Percentiles rank a stretch among this genome's conserved stretches.
Conservation (phyloP, 2,113 vertebrate species). For the Halcyon senegalensis region DNA sequence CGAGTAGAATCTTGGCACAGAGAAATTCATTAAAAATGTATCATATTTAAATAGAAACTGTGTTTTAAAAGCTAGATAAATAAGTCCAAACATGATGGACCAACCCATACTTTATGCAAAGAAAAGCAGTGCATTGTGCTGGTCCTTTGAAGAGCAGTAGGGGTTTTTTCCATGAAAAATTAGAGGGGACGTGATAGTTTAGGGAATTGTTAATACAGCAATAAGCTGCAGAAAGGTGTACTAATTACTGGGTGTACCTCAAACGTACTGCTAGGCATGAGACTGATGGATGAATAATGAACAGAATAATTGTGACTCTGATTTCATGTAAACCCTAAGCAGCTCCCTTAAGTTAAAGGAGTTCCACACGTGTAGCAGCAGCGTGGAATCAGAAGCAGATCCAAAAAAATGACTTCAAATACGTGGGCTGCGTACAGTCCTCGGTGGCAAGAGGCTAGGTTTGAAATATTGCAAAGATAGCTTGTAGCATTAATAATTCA, state of each 20-base stretch:
- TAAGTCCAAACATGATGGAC: background rate
- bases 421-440: background rate
- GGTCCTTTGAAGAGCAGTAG: background rate
- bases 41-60: conserved; percentile 20
- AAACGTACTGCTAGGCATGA: background rate
- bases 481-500: conserved; percentile 16
- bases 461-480: background rate
- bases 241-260: conserved; percentile 8
- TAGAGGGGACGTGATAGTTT: background rate
- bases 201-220: conserved; percentile 48
- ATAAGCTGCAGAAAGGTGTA: conserved; percentile 44
- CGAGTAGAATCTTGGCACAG: background rate
- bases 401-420: background rate
- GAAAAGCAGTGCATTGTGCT: background rate
- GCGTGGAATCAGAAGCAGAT: background rate
- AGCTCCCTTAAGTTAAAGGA: conserved; percentile 7
- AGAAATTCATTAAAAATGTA: background rate
- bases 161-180: conserved; percentile 1
- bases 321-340: conserved; percentile 36
- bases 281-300: conserved; percentile 32
- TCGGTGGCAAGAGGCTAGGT: background rate
- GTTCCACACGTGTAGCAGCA: background rate
- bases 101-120: background rate
- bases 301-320: conserved; percentile 16
- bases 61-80: conserved; percentile 33